A percentile compares a stretch with the other conserved stretches of the same genome.
Evolutionary conservation across 2,113 vertebrate genomes (phyloP).

Genomic region (Herpetotheres cachinnans): DNA sequence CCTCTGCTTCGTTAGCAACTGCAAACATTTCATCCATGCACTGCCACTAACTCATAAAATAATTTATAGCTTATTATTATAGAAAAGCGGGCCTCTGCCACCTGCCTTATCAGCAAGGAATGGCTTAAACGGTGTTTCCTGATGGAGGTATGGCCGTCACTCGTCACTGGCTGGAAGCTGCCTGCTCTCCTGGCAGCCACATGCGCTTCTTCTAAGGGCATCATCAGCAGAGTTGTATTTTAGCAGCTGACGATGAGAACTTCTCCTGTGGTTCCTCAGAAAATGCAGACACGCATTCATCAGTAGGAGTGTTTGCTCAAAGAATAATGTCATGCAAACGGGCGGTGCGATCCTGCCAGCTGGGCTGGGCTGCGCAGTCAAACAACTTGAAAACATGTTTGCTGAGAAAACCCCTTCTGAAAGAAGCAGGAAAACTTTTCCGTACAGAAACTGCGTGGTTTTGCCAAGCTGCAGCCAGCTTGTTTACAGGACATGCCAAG

Average conservation of each 20-base stretch:
- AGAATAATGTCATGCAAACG: rapidly evolving
- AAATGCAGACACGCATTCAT: background rate
- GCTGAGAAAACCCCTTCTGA: background rate
- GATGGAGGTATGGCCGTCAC: rapidly evolving
- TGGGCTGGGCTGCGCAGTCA: background rate
- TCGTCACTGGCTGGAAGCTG: background rate
- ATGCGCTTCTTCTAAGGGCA: background rate
- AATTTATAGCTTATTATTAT: background rate
- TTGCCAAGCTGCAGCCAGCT: background rate
- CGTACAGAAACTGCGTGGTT: rapidly evolving
- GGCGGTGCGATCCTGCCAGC: background rate
- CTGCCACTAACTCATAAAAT: background rate
- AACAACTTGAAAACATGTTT: rapidly evolving
- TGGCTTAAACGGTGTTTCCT: background rate
- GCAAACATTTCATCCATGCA: rapidly evolving
- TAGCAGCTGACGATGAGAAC: background rate
- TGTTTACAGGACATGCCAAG: background rate
- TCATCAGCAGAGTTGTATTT: background rate
- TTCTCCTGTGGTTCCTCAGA: background rate
- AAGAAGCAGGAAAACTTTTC: background rate
- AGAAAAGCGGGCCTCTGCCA: background rate
- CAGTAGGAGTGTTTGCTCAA: background rate
- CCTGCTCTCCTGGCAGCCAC: background rate
- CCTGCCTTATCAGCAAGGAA: background rate
- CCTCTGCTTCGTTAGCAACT: background rate